These are phyloP conservation scores for Chelonoidis abingdonii DNA, from an alignment of 2,113 vertebrate genomes.

Conservation along the genomic window DNA sequence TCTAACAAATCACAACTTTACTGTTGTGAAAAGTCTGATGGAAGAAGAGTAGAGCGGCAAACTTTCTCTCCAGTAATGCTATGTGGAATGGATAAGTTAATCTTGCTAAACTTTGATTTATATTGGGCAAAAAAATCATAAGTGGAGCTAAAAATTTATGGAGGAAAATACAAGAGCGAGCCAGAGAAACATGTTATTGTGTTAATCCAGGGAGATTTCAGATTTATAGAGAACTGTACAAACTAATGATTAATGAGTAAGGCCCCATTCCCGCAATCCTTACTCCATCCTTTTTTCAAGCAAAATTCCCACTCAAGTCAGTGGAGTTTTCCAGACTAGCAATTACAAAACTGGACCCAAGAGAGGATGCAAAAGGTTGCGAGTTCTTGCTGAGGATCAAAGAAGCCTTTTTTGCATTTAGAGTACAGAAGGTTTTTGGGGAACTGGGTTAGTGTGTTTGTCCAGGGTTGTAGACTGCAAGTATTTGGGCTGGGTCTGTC, in stretches of 20 bases:
- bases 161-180: conserved; percentile 21
- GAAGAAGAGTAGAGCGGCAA: neutral
- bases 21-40: neutral
- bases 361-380: neutral
- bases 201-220: neutral
- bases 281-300: neutral
- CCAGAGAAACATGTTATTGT: neutral
- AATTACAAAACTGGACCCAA: neutral
- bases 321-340: neutral
- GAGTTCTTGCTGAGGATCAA: neutral
- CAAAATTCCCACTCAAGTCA: neutral
- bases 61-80: neutral
- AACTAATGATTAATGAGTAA: neutral
- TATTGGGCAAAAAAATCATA: neutral
- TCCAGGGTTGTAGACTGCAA: no score
- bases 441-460: neutral
- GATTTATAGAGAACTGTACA: neutral
- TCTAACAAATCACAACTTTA: neutral
- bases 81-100: neutral
- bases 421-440: neutral
- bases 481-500: neutral
- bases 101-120: conserved; percentile 10
- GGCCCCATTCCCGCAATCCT: neutral
- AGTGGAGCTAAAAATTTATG: conserved; percentile 16
- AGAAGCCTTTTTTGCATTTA: neutral